These are phyloP conservation scores for Lacerta bilineata DNA, from an alignment of 2,797 vertebrate species.

Conservation along the genomic window DNA sequence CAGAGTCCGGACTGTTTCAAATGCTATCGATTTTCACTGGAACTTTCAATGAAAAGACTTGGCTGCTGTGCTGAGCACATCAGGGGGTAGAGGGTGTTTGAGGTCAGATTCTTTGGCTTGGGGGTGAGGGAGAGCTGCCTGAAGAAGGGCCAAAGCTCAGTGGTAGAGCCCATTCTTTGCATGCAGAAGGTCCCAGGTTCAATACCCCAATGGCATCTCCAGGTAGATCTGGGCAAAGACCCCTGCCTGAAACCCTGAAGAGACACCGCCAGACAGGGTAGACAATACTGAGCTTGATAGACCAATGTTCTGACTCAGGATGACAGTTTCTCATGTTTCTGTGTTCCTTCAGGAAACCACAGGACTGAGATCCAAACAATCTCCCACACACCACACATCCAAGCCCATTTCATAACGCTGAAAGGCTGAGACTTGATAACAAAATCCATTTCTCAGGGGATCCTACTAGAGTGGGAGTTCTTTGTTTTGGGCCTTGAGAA, in stretches of 20 bases:
- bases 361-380: too few species aligned
- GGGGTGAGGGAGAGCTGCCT: too few species aligned
- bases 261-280: background rate
- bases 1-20: accelerated
- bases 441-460: background rate
- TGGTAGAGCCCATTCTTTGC: too few species aligned
- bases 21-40: accelerated
- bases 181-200: background rate
- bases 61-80: accelerated
- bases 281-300: background rate
- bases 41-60: accelerated
- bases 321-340: background rate
- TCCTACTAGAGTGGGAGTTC: too few species aligned
- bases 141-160: background rate
- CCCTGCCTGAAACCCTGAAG: background rate
- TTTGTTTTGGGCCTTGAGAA: background rate
- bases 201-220: background rate
- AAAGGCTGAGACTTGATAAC: background rate
- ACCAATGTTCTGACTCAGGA: background rate
- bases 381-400: too few species aligned
- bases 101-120: background rate
- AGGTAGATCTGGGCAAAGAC: background rate
- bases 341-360: background rate
- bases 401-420: background rate
- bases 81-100: background rate